phyloP scores from a whole-genome alignment of 2,797 vertebrate genomes.

The Phrynocephalus vlangalii region DNA sequence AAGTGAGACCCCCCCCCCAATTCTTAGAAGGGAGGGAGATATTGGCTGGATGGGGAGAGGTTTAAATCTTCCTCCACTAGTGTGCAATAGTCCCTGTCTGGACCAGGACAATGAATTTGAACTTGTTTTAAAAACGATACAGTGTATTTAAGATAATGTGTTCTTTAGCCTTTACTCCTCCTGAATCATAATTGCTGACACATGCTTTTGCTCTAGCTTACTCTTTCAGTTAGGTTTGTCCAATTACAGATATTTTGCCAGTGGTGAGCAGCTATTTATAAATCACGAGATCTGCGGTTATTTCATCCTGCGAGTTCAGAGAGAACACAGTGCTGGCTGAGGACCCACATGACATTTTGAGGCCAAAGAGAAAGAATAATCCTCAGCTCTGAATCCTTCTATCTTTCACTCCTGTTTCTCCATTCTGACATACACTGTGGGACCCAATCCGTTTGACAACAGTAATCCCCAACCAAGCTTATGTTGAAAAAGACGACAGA shows the following conservation, averaged over 20 bases:
- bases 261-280: conserved; percentile 63
- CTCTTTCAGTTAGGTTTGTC: conserved; percentile 44
- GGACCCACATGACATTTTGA: conserved; percentile 14
- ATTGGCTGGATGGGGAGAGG: neutral
- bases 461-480: neutral
- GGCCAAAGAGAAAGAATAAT: conserved; percentile 39
- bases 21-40: neutral
- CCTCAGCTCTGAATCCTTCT: conserved; percentile 24
- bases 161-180: neutral
- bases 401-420: neutral
- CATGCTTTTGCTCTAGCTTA: conserved; percentile 38
- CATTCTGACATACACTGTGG: neutral
- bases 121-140: neutral
- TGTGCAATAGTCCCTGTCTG: too few relatives aligned
- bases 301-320: conserved; percentile 50
- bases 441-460: neutral
- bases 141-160: neutral
- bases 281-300: conserved; percentile 48
- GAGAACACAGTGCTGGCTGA: conserved; percentile 23
- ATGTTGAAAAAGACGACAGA: neutral
- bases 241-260: conserved; percentile 39
- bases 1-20: too few relatives aligned
- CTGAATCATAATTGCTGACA: conserved; percentile 45
- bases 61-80: too few relatives aligned
- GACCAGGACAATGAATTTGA: too few relatives aligned